A percentile compares a stretch with the other conserved stretches of the same genome.
These are phyloP conservation scores for Peromyscus polionotus DNA, from an alignment of 2,113 vertebrate genomes.

Conservation along the genomic window DNA sequence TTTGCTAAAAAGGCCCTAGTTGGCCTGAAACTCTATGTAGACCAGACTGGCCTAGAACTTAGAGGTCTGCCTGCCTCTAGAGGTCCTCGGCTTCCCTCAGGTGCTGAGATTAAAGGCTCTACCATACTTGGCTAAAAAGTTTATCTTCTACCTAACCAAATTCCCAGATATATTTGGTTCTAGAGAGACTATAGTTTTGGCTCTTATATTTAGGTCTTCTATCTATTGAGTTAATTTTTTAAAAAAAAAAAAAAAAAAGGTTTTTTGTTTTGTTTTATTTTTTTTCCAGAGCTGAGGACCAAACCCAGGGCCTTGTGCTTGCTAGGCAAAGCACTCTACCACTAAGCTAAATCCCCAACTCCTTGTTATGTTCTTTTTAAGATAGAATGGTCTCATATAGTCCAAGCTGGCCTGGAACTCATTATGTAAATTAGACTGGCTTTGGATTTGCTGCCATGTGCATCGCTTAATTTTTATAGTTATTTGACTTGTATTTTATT, in stretches of 20 bases:
- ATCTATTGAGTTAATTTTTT: neutral
- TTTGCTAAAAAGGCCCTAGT: neutral
- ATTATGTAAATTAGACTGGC: neutral
- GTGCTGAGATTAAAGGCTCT: neutral
- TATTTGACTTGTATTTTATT: constrained; percentile 7
- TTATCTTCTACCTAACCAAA: neutral
- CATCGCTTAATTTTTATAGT: constrained; percentile 12
- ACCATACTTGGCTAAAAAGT: neutral
- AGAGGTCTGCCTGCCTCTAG: neutral
- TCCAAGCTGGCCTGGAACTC: neutral
- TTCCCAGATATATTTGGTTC: neutral
- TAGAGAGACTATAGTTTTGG: neutral
- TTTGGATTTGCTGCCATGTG: neutral
- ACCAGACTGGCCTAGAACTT: neutral
- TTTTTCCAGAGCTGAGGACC: no score
- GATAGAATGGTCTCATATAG: neutral
- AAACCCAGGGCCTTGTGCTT: no score
- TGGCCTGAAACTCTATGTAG: neutral
- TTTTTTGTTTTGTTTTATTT: neutral
- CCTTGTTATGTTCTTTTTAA: neutral
- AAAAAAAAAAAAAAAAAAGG: neutral
- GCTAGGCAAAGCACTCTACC: no score
- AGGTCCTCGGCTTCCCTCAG: neutral
- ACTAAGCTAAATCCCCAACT: no score
- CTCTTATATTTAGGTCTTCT: neutral